Conservation (phyloP, 1,140 invertebrate genomes). For the Penaeus japonicus region DNA sequence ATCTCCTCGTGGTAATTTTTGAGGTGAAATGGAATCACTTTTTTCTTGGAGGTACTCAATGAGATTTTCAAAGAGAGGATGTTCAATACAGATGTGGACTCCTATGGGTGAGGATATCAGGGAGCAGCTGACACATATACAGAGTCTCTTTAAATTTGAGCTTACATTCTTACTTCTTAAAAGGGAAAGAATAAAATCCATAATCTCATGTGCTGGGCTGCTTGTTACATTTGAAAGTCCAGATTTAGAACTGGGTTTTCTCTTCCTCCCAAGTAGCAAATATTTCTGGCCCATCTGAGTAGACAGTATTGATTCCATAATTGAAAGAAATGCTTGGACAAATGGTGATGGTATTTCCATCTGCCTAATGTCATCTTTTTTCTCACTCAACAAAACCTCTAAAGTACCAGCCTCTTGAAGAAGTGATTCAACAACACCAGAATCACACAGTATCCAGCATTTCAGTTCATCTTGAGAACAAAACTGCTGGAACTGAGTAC, state of each 20-base stretch:
- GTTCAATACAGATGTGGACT: constrained; percentile 37
- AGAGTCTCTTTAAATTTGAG: constrained; percentile 17
- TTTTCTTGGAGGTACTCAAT: constrained; percentile 32
- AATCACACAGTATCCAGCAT: constrained; percentile 36
- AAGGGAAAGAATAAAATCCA: constrained; percentile 20
- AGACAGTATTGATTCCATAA: constrained; percentile 29
- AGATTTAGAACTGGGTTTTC: constrained; percentile 42
- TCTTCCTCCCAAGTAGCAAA: constrained; percentile 35
- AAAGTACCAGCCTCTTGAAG: constrained; percentile 21
- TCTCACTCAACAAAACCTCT: background rate
- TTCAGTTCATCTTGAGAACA: constrained; percentile 38
- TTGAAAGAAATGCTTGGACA: constrained; percentile 14
- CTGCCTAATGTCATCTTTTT: background rate
- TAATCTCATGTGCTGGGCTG: constrained; percentile 20
- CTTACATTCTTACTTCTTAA: constrained; percentile 17
- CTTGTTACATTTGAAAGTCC: constrained; percentile 21
- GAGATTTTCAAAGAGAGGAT: constrained; percentile 33
- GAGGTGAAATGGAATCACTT: background rate
- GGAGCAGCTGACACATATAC: constrained; percentile 24
- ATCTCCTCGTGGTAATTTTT: background rate
- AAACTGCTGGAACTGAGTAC: constrained; percentile 16
- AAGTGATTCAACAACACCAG: constrained; percentile 35
- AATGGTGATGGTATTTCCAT: background rate
- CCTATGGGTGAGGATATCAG: constrained; percentile 38
- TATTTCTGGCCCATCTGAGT: constrained; percentile 40